These are phyloP conservation scores for Montipora sp. DNA, from an alignment of 64 coral and sea anemone species.

Conservation along the genomic window DNA sequence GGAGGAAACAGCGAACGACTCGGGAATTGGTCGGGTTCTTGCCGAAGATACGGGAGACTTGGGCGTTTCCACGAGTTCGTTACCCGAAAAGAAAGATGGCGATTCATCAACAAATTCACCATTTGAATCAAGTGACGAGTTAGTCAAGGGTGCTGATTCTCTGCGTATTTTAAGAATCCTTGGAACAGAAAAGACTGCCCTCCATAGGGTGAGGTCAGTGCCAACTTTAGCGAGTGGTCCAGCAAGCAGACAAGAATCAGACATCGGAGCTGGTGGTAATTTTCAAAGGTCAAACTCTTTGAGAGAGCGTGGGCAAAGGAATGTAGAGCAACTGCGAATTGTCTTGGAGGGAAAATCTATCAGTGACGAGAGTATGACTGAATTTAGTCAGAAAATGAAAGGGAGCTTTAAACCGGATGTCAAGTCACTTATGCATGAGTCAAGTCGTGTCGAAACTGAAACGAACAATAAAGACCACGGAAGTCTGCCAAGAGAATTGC, in stretches of 20 bases:
- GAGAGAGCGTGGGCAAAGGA: slow-evolving; percentile 9
- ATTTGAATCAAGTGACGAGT: not conserved
- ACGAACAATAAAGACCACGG: not conserved
- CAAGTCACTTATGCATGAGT: not conserved
- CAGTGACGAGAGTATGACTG: slow-evolving; percentile 28
- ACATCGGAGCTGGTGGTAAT: not conserved
- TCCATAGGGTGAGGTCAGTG: slow-evolving; percentile 10
- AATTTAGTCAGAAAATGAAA: not conserved
- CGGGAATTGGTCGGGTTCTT: not conserved
- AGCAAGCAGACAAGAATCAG: not conserved
- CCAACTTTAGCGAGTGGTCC: not conserved
- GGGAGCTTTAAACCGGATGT: not conserved
- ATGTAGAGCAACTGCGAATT: not conserved
- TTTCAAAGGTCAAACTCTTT: slow-evolving; percentile 49
- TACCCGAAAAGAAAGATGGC: not conserved
- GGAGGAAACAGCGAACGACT: not conserved
- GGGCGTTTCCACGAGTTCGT: not conserved
- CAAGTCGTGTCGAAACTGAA: not conserved
- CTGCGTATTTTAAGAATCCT: not conserved
- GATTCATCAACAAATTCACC: not conserved
- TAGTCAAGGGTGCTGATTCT: not conserved
- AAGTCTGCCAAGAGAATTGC: slow-evolving; percentile 24
- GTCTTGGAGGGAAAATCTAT: not conserved
- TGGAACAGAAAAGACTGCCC: not conserved
- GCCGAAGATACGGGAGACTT: not conserved